These are phyloP conservation scores for Anthophora plumipes DNA, from an alignment of 2,888 invertebrate species.

Conservation along the genomic window DNA sequence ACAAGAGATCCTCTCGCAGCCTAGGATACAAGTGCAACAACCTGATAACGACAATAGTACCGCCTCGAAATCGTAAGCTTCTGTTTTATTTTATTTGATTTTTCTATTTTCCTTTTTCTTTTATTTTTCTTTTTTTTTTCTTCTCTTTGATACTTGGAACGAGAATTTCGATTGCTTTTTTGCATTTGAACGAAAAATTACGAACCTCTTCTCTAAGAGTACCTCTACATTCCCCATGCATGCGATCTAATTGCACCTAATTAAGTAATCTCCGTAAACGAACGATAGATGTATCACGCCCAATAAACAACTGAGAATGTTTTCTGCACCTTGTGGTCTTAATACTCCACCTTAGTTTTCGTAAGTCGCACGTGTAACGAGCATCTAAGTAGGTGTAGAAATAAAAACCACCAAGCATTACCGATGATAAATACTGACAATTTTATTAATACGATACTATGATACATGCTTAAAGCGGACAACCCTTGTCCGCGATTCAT, in stretches of 20 bases:
- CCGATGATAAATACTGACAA: constrained; percentile 78
- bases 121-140: constrained; percentile 15
- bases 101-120: constrained; percentile 25
- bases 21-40: constrained; percentile 69
- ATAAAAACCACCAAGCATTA: background rate
- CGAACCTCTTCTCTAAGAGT: background rate
- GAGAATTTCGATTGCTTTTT: constrained; percentile 27
- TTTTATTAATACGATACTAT: constrained; percentile 80
- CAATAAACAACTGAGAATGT: constrained; percentile 74
- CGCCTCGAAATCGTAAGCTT: constrained; percentile 73
- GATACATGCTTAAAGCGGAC: constrained; percentile 69
- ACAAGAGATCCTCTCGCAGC: constrained; percentile 48
- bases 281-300: constrained; percentile 66
- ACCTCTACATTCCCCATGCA: constrained; percentile 41
- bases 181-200: background rate
- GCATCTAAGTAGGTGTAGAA: background rate
- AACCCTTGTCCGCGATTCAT: constrained; percentile 26
- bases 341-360: constrained; percentile 43
- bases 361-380: constrained; percentile 41
- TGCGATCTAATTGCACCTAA: constrained; percentile 48
- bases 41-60: constrained; percentile 57
- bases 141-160: constrained; percentile 5
- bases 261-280: constrained; percentile 32
- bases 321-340: constrained; percentile 67
- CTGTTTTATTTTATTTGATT: background rate